Evolutionary conservation across 2,797 vertebrate species (phyloP).

Genomic region (Macrochelys suwanniensis): DNA sequence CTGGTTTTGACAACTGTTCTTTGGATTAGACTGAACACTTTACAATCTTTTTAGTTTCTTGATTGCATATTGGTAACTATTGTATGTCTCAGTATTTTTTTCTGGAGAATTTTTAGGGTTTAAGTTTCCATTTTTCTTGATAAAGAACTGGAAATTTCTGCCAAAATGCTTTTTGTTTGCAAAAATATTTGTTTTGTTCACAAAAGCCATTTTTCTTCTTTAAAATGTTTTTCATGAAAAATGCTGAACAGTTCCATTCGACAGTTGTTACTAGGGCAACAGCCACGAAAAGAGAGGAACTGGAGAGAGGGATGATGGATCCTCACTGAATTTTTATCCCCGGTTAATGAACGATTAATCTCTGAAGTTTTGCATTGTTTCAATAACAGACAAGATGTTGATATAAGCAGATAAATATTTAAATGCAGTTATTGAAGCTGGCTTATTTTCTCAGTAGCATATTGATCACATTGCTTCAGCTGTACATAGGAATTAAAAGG

Average conservation of each 20-base stretch:
- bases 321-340: slow-evolving; percentile 56
- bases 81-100: slow-evolving; percentile 57
- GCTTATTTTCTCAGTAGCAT: slow-evolving; percentile 71
- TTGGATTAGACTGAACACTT: slow-evolving; percentile 78
- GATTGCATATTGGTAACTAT: slow-evolving; percentile 78
- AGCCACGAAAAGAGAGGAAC: slow-evolving; percentile 75
- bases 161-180: slow-evolving; percentile 75
- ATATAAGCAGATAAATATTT: slow-evolving; percentile 75
- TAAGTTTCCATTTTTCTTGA: slow-evolving; percentile 77
- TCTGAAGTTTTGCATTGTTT: slow-evolving; percentile 78
- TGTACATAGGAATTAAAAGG: slow-evolving; percentile 58
- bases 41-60: slow-evolving; percentile 77
- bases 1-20: slow-evolving; percentile 20
- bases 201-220: slow-evolving; percentile 77
- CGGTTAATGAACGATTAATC: slow-evolving; percentile 67
- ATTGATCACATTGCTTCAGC: slow-evolving; percentile 62
- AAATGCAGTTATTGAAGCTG: slow-evolving; percentile 74
- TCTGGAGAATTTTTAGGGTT: slow-evolving; percentile 76
- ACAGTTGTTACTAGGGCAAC: slow-evolving; percentile 75
- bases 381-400: slow-evolving; percentile 72
- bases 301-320: slow-evolving; percentile 60
- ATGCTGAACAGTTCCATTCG: slow-evolving; percentile 77
- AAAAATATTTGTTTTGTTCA: slow-evolving; percentile 75
- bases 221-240: slow-evolving; percentile 78
- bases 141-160: slow-evolving; percentile 76